phyloP scores from a whole-genome alignment of 2,113 vertebrate genomes.

The Pseudopodoces humilis region DNA sequence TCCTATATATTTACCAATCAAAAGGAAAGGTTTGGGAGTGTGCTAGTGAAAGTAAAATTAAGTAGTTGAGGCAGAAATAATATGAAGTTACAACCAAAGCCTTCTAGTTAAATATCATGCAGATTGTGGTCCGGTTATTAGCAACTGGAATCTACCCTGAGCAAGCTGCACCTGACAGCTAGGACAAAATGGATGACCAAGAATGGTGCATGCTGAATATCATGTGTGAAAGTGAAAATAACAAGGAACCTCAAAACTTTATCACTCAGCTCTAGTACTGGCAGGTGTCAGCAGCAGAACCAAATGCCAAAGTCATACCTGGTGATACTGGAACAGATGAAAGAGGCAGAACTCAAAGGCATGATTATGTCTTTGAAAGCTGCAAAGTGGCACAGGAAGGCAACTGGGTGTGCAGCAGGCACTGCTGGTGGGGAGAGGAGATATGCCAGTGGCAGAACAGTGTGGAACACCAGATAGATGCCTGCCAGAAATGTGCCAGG shows the following conservation, averaged over 20 bases:
- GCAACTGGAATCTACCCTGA: background rate
- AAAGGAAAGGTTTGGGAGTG: background rate
- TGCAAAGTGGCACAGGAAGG: background rate
- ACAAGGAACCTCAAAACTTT: background rate
- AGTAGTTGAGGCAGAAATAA: background rate
- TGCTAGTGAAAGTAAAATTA: background rate
- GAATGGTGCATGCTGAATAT: background rate
- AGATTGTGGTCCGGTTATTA: background rate
- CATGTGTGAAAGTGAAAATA: background rate
- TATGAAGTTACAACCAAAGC: background rate
- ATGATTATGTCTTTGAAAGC: background rate
- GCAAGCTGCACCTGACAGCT: background rate
- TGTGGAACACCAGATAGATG: fast-evolving
- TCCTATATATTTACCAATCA: background rate
- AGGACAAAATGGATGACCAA: background rate
- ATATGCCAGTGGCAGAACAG: background rate
- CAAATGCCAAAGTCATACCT: background rate
- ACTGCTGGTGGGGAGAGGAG: background rate
- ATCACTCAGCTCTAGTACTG: background rate
- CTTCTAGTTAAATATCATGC: background rate
- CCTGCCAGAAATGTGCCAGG: background rate
- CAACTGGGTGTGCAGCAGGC: background rate
- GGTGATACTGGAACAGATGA: background rate
- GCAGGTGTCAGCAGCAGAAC: background rate
- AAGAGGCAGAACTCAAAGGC: background rate